These are phyloP conservation scores for Periophthalmodon schlosseri DNA, from an alignment of 2,113 vertebrate species.

Conservation along the genomic window DNA sequence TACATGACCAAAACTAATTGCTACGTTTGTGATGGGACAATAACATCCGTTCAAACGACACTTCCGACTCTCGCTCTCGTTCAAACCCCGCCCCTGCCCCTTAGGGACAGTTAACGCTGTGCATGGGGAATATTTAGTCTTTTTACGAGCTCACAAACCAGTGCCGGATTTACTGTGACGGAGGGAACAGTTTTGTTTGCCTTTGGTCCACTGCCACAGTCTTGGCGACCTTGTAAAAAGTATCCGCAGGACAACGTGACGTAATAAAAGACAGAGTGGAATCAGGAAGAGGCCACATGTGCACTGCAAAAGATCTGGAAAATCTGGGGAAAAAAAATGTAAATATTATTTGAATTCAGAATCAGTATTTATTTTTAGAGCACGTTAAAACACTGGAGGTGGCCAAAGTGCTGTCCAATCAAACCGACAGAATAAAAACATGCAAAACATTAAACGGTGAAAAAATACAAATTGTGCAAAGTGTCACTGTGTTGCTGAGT, in stretches of 20 bases:
- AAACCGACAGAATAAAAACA: too few relatives aligned
- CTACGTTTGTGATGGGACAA: too few relatives aligned
- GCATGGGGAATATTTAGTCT: conserved; percentile 14
- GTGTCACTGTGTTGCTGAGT: too few relatives aligned
- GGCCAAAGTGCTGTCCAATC: too few relatives aligned
- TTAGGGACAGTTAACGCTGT: not conserved
- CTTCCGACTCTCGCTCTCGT: too few relatives aligned
- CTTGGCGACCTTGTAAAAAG: conserved; percentile 74
- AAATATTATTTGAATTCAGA: not conserved
- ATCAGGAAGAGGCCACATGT: conserved; percentile 4
- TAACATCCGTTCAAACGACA: too few relatives aligned
- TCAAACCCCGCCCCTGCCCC: too few relatives aligned
- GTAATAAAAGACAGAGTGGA: conserved; percentile 56
- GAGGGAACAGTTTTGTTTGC: conserved; percentile 50
- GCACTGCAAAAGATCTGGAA: not conserved
- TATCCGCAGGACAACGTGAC: conserved; percentile 73
- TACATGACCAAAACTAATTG: not conserved
- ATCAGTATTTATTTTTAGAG: too few relatives aligned
- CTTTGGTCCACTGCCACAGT: conserved; percentile 62
- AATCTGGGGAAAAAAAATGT: not conserved
- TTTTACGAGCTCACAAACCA: conserved; percentile 37
- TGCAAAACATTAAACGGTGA: too few relatives aligned
- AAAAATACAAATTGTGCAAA: too few relatives aligned
- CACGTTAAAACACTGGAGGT: too few relatives aligned
- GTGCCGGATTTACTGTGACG: conserved; percentile 51